Conservation (phyloP, 2,113 vertebrate species). For the Lasiurus borealis region DNA sequence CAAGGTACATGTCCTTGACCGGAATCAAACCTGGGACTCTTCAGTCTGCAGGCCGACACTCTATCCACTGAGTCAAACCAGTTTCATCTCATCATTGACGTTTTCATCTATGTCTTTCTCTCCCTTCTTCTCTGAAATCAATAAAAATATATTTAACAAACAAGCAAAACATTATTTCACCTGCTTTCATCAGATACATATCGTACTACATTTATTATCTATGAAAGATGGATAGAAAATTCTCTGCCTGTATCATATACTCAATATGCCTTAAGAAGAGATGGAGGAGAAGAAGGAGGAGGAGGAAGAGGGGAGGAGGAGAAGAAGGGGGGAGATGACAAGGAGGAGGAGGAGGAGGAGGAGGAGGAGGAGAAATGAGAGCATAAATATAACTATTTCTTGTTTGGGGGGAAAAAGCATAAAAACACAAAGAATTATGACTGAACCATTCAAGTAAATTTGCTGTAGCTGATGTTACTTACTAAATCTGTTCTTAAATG, state of each 20-base stretch:
- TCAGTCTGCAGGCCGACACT: too few relatives aligned
- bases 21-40: too few relatives aligned
- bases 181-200: not conserved
- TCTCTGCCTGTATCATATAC: not conserved
- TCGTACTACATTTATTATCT: not conserved
- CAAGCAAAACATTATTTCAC: not conserved
- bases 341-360: accelerated
- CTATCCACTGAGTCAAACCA: too few relatives aligned
- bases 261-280: not conserved
- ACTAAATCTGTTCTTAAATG: not conserved
- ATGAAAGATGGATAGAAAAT: not conserved
- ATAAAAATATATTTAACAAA: too few relatives aligned
- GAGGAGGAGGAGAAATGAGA: too few relatives aligned
- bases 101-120: too few relatives aligned
- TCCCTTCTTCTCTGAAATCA: too few relatives aligned
- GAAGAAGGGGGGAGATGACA: accelerated
- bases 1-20: too few relatives aligned
- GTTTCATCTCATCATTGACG: too few relatives aligned
- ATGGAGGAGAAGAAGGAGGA: accelerated
- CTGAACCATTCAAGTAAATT: not conserved
- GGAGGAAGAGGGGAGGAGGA: too few relatives aligned
- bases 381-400: not conserved
- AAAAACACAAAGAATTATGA: not conserved
- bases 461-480: not conserved
- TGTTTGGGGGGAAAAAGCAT: not conserved